These are phyloP conservation scores for Stomatorhinus walkeri DNA, from an alignment of 2,797 vertebrate genomes.

Conservation along the genomic window DNA sequence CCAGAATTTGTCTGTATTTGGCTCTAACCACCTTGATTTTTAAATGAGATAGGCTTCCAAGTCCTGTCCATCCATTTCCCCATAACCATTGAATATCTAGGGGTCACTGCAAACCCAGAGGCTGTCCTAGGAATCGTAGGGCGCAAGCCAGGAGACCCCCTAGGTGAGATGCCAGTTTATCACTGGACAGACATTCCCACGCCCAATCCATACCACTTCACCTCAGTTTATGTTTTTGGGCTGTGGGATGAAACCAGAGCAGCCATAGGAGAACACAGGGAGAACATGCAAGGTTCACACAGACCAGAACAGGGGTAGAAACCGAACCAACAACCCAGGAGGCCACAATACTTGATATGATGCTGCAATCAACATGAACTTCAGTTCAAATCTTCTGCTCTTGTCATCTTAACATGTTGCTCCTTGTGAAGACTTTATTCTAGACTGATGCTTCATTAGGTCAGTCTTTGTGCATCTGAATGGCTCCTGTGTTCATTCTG, in stretches of 20 bases:
- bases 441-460: neutral
- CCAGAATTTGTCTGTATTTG: neutral
- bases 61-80: neutral
- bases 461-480: neutral
- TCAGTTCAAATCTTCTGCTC: neutral
- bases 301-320: neutral
- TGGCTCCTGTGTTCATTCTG: neutral
- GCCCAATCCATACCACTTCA: neutral
- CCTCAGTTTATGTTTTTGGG: neutral
- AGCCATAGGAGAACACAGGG: neutral
- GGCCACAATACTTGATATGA: neutral
- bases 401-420: neutral
- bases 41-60: neutral
- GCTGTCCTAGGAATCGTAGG: neutral
- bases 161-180: neutral
- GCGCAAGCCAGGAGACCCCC: neutral
- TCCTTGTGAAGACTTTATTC: neutral
- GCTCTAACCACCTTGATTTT: neutral
- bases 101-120: neutral
- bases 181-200: neutral
- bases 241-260: neutral
- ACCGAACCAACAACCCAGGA: neutral
- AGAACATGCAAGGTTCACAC: neutral
- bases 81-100: neutral
- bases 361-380: neutral